These are phyloP conservation scores for Ylistrum balloti DNA, from an alignment of 1,140 invertebrate genomes.

Conservation along the genomic window DNA sequence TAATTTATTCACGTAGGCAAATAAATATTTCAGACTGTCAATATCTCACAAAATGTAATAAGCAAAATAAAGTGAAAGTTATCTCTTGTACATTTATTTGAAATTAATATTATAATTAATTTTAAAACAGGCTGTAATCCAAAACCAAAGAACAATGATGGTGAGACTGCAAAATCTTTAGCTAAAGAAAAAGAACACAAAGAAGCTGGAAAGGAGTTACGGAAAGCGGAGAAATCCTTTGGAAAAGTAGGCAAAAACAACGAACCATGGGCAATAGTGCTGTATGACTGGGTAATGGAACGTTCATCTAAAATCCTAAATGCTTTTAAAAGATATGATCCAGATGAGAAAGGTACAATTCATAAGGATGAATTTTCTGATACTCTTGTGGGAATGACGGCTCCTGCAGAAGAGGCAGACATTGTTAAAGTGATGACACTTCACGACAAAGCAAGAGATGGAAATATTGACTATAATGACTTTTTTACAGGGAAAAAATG, in stretches of 20 bases:
- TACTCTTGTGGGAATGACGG: slow-evolving; percentile 70
- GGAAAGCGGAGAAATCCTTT: slow-evolving; percentile 82
- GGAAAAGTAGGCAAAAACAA: slow-evolving; percentile 81
- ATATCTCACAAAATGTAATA: too few species aligned
- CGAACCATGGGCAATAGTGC: slow-evolving; percentile 80
- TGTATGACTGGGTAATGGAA: slow-evolving; percentile 81
- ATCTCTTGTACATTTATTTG: too few species aligned
- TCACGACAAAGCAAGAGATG: slow-evolving; percentile 79
- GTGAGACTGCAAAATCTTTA: slow-evolving; percentile 76
- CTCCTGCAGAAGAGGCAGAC: slow-evolving; percentile 78
- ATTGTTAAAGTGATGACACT: slow-evolving; percentile 73
- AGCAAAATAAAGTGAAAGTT: too few species aligned
- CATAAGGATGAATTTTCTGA: slow-evolving; percentile 77
- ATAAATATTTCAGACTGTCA: too few species aligned
- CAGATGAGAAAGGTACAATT: slow-evolving; percentile 76
- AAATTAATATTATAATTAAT: background rate
- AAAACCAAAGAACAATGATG: slow-evolving; percentile 82
- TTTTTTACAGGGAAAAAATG: slow-evolving; percentile 82
- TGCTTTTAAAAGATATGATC: slow-evolving; percentile 77
- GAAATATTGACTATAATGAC: slow-evolving; percentile 81
- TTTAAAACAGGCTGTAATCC: slow-evolving; percentile 81
- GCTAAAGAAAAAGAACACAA: slow-evolving; percentile 82
- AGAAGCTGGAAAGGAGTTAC: slow-evolving; percentile 80
- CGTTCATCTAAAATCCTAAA: slow-evolving; percentile 75
- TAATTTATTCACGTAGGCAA: too few species aligned